Percentiles rank a stretch among this genome's conserved stretches.
Evolutionary conservation across 2,113 vertebrate species (phyloP).

Genomic region (Xiphias gladius): DNA sequence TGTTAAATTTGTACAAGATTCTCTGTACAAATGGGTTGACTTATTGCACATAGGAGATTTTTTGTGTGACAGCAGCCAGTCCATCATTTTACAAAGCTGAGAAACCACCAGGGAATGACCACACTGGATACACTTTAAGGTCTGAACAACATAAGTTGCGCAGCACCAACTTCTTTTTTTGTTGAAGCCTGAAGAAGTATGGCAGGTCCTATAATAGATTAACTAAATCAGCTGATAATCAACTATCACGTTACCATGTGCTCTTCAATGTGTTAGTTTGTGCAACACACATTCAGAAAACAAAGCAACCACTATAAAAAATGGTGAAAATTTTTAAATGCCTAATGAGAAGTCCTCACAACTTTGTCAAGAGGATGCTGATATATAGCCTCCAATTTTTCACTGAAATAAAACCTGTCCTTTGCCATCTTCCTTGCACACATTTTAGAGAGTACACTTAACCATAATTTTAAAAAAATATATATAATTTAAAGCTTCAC

Average conservation of each 20-base stretch:
- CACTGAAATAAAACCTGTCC: background rate
- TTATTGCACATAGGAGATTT: background rate
- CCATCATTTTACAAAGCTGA: background rate
- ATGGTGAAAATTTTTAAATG: background rate
- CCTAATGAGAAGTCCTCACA: background rate
- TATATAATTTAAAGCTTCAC: slow-evolving; percentile 39
- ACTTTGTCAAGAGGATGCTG: background rate
- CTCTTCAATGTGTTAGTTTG: background rate
- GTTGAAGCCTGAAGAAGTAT: background rate
- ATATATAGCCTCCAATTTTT: background rate
- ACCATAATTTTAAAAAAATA: too few species aligned
- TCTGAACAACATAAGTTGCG: background rate
- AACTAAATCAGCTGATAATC: slow-evolving; percentile 20
- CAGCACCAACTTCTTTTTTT: background rate
- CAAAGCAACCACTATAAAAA: background rate
- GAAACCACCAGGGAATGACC: background rate
- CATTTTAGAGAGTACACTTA: slow-evolving; percentile 1
- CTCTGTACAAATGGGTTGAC: background rate
- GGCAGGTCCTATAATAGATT: background rate
- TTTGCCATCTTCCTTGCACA: background rate
- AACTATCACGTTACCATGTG: slow-evolving; percentile 5
- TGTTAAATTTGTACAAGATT: background rate
- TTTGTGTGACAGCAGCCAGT: background rate
- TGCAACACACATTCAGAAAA: background rate
- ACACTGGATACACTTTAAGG: background rate